Percentiles rank a stretch among this genome's conserved stretches.
Conservation (phyloP, 2,113 vertebrate genomes). For the Rhea americana region DNA sequence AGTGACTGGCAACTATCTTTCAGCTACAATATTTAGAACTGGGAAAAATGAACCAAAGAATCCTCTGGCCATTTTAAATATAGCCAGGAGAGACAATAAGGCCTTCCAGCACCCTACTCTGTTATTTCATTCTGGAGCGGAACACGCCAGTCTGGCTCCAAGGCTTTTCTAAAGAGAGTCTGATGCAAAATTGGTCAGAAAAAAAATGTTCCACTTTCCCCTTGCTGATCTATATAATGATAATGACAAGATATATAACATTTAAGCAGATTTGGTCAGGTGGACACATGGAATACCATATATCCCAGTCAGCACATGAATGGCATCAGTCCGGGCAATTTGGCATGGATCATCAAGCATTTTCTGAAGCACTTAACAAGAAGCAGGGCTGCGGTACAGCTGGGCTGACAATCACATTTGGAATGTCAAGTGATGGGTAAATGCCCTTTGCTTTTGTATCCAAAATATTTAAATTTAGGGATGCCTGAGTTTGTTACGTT, state of each 20-base stretch:
- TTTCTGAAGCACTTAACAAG: not conserved
- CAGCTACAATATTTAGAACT: not conserved
- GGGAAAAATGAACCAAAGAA: not conserved
- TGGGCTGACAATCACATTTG: rapidly evolving
- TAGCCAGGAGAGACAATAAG: not conserved
- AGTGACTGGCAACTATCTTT: not conserved
- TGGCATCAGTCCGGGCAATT: not conserved
- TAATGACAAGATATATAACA: not conserved
- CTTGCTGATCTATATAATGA: not conserved
- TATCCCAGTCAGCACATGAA: not conserved
- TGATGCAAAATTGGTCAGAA: rapidly evolving
- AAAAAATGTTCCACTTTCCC: not conserved
- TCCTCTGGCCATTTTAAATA: not conserved
- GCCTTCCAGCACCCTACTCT: not conserved
- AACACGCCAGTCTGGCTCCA: not conserved
- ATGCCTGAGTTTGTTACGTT: not conserved
- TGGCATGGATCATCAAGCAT: not conserved
- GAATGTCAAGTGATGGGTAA: not conserved
- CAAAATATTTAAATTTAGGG: not conserved
- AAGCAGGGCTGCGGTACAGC: not conserved
- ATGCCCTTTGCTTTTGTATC: not conserved
- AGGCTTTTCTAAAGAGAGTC: not conserved
- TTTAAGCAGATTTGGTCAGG: not conserved
- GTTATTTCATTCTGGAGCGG: not conserved
- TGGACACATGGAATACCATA: not conserved